phyloP scores from a whole-genome alignment of 2,888 invertebrate species.

The Sepiola atlantica region DNA sequence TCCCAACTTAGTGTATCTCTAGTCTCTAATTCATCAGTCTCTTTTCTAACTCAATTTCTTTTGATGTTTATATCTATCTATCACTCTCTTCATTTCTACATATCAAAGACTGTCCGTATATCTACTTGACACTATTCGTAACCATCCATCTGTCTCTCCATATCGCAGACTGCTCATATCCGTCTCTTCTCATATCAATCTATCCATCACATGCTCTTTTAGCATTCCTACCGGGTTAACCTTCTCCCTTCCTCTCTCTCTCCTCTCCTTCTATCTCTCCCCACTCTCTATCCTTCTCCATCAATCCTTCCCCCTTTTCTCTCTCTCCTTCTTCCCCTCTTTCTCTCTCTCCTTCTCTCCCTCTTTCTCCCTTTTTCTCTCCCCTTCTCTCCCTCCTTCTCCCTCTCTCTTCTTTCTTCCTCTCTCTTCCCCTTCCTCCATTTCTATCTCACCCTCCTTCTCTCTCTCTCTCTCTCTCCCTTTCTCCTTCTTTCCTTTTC shows the following conservation, averaged over 20 bases:
- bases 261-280: no score
- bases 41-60: no score
- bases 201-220: constrained; percentile 35
- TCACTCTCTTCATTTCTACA: no score
- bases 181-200: neutral
- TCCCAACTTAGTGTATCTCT: no score
- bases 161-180: no score
- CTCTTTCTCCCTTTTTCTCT: neutral
- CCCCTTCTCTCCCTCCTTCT: neutral
- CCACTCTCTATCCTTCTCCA: no score
- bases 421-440: neutral
- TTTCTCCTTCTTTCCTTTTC: constrained; percentile 37
- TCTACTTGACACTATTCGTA: no score
- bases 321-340: neutral
- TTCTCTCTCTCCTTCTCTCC: neutral
- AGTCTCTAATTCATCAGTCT: no score
- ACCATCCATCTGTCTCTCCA: no score
- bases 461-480: constrained; percentile 24
- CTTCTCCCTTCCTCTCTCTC: neutral
- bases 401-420: neutral
- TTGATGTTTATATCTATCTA: no score
- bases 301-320: neutral
- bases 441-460: neutral
- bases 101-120: no score
- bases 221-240: no score